Conservation (phyloP, 1,140 invertebrate genomes). For the Drosophila mauritiana region DNA sequence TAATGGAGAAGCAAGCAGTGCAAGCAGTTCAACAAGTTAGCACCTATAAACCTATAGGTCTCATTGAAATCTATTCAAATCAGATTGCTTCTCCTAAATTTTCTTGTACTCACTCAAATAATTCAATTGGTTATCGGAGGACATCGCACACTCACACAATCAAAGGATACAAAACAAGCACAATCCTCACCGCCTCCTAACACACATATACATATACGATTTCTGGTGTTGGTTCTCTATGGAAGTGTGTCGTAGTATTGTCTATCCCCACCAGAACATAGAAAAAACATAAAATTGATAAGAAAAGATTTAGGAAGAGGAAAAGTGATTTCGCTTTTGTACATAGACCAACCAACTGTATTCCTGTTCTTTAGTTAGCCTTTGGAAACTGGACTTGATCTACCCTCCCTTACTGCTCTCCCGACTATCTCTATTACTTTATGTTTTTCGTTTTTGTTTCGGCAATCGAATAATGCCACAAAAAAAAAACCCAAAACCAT, state of each 20-base stretch:
- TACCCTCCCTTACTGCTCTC: conserved; percentile 5
- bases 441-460: conserved; percentile 18
- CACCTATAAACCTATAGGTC: no score
- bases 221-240: conserved; percentile 42
- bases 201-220: conserved; percentile 12
- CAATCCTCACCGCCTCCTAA: conserved; percentile 12
- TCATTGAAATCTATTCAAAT: no score
- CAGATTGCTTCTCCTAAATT: conserved; percentile 17
- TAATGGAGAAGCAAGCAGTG: conserved; percentile 9
- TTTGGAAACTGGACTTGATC: conserved; percentile 18
- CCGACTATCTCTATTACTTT: conserved; percentile 24
- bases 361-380: conserved; percentile 17
- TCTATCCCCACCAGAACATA: background rate
- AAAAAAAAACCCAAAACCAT: conserved; percentile 10
- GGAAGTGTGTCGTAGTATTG: conserved; percentile 21
- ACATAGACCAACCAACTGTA: conserved; percentile 22
- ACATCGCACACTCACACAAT: conserved; percentile 19
- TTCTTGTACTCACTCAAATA: background rate
- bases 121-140: conserved; percentile 37
- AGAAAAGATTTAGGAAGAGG: conserved; percentile 1
- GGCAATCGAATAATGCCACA: background rate
- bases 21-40: background rate
- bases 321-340: conserved; percentile 9
- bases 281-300: background rate
- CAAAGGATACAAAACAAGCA: conserved; percentile 2